phyloP scores from a whole-genome alignment of 2,888 invertebrate species.

The Stenodera caucasica region DNA sequence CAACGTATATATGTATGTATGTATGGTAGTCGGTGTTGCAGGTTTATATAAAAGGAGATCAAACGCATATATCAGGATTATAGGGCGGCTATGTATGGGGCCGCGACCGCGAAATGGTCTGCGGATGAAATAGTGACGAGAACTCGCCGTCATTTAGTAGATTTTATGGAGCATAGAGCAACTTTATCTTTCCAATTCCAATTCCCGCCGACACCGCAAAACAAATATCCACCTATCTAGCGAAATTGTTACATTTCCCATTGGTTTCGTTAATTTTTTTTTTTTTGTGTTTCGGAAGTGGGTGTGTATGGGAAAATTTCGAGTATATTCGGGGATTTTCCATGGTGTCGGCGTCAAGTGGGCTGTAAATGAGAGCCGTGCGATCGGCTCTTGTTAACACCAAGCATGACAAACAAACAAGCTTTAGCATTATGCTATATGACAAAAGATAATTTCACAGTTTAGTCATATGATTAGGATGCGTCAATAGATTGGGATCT shows the following conservation, averaged over 20 bases:
- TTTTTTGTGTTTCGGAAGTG: too few relatives aligned
- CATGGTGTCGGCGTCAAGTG: constrained; percentile 30
- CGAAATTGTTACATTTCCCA: not conserved
- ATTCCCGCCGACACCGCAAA: constrained; percentile 40
- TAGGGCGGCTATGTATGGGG: constrained; percentile 45
- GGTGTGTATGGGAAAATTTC: not conserved
- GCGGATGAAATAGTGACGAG: constrained; percentile 54
- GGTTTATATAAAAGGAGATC: constrained; percentile 44
- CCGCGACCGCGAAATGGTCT: constrained; percentile 51
- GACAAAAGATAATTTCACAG: constrained; percentile 28
- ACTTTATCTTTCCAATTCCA: constrained; percentile 49
- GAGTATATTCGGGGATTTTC: constrained; percentile 15
- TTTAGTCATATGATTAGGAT: constrained; percentile 23
- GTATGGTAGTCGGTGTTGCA: not conserved
- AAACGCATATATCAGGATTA: constrained; percentile 55
- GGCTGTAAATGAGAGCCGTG: constrained; percentile 35
- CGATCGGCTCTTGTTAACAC: constrained; percentile 31
- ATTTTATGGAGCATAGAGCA: constrained; percentile 49
- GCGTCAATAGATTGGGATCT: constrained; percentile 15
- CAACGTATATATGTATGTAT: not conserved
- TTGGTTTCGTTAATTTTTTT: too few relatives aligned
- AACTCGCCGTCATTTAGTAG: constrained; percentile 51
- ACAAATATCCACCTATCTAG: not conserved
- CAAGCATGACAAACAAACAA: not conserved
- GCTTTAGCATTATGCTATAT: constrained; percentile 7